Base-by-base conservation (phyloP, 2,888 invertebrate species). In the Elegia similella region DNA sequence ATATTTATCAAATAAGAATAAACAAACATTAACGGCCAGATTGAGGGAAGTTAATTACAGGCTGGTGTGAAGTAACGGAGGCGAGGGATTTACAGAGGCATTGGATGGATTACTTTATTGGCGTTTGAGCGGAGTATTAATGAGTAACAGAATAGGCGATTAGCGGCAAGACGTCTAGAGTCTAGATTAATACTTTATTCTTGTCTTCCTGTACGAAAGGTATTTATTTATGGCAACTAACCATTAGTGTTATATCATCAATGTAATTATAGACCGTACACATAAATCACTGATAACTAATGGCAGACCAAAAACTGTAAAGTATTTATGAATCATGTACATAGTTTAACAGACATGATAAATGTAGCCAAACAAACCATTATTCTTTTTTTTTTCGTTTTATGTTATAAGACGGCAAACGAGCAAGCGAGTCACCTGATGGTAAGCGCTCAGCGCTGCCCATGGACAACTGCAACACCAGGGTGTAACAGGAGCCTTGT, bases 1-100 rank as follows among this genome's bases (percentile, higher is more conserved):
- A 30, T 48, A 13, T 30, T 6, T 30, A 30, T 30, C 13, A 1
- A 32, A 32, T 32, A 47, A n/a, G 32, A 15, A 48, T 12, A 29
- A 13, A 43, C n/a, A 52, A 50, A 56, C 53, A 32, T 56, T 62
- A 63, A 55, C 60, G 53, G 62, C 60, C 52, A 46, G 52, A 50
- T 43, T n/a, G 53, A 61, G 60, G 65, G 59, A 62, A 63, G 58
- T 63, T 64, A 65, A 67, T 67, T 64, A 67, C 64, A 62, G 63
- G 66, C 62, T 59, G 55, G 62, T 63, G 64, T 61, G 60, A 60
- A 59, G 53, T 67, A 67, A 66, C 69, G 65, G 64, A 38, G 38
- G 38, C 59, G 59, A 52, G 61, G 57, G 64, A 66, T 64, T 65
- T 63, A 65, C 64, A 59, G 53, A 53, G 59, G 58, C 58, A 58